phyloP scores from a whole-genome alignment of 2,113 vertebrate genomes.

The Actenoides lindsayi region DNA sequence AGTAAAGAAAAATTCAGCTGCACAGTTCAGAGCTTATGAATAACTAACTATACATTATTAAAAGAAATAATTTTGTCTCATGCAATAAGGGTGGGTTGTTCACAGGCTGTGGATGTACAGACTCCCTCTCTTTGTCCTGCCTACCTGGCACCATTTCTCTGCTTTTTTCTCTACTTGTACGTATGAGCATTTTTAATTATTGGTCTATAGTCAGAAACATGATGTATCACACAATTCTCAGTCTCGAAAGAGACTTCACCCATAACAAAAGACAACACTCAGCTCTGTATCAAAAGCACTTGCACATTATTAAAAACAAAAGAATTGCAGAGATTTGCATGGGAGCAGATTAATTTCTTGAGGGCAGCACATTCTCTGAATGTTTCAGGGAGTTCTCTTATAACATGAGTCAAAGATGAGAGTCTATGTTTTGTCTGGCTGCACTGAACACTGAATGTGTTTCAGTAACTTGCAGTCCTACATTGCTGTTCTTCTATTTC shows the following conservation, averaged over 20 bases:
- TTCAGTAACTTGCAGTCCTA: not conserved
- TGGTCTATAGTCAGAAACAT: not conserved
- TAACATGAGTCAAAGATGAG: conserved; percentile 61
- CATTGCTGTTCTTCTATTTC: not conserved
- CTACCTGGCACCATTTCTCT: not conserved
- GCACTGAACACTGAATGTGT: not conserved
- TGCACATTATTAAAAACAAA: conserved; percentile 8
- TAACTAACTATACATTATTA: not conserved
- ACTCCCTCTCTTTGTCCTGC: not conserved
- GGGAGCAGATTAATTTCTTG: conserved; percentile 5
- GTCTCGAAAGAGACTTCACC: conserved; percentile 4
- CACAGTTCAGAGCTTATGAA: not conserved
- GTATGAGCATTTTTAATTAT: not conserved
- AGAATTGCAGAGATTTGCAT: conserved; percentile 31
- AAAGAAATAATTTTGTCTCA: not conserved
- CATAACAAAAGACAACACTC: conserved; percentile 31
- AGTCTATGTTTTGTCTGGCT: not conserved
- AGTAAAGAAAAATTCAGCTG: not conserved
- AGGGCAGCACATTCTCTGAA: not conserved
- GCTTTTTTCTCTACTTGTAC: not conserved
- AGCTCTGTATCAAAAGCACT: conserved; percentile 28
- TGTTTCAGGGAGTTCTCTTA: conserved; percentile 21
- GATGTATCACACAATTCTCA: not conserved
- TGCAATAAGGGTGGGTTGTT: not conserved
- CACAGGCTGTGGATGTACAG: not conserved